Base-by-base conservation (phyloP, 2,888 invertebrate genomes). In the Craniophora ligustri region DNA sequence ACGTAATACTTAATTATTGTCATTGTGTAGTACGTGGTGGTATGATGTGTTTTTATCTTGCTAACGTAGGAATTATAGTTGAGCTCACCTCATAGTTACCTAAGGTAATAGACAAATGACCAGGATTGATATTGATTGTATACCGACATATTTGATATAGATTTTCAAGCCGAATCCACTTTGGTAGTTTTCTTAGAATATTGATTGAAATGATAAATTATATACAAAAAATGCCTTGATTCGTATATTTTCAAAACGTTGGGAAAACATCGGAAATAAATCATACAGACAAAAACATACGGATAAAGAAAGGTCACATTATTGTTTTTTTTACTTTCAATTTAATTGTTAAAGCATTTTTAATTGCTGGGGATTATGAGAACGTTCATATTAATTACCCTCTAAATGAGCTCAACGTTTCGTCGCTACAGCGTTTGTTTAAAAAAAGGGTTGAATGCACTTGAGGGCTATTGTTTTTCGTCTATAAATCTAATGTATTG, bases 311-410 rank as follows among this genome's bases (percentile, higher is more conserved):
- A 82, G 79, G 81, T 85, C 79, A 82, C 61, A 68, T 47, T 70
- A 79, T 84, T 81, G 78, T 85, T 83, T 81, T 81, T 85, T 81
- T 75, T 69, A 57, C 51, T 55, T 10, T 31, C 57, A 65, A 66
- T 71, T 61, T 58, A 67, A 76, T 67, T 72, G 73, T 66, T 67
- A 79, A 81, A 78, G 70, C 65, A 48, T 67, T 87, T 87, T 88
- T 90, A 91, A 89, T 91, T 90, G 87, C 77, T 67, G 57, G 68
- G 78, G 82, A 88, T 89, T 89, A 92, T 88, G 91, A 87, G 90
- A 92, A 91, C 87, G 84, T 82, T 79, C 78, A 81, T 88, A 86
- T 91, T 91, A 92, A 92, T 93, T 92, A 92, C 86, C 85, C 85
- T 74, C 74, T 88, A 91, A 92, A 92, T 89, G 92, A 91, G 88